Conservation (phyloP, 1,140 invertebrate genomes). For the Drosophila albomicans region DNA sequence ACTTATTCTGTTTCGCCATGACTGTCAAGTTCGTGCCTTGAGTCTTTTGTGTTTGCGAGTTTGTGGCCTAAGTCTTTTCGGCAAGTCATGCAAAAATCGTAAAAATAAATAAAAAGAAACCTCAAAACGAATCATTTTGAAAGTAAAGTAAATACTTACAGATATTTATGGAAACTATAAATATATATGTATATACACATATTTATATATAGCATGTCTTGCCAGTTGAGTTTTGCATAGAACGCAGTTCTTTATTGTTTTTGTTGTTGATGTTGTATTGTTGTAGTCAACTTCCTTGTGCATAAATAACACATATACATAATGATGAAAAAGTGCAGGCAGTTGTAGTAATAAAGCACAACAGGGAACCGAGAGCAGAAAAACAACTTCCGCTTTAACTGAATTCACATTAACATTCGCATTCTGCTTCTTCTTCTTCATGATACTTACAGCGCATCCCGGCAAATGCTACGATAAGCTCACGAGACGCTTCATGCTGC, state of each 20-base stretch:
- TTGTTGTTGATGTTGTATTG: too few species aligned
- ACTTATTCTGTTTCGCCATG: slow-evolving; percentile 51
- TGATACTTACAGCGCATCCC: slow-evolving; percentile 65
- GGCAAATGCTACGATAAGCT: slow-evolving; percentile 84
- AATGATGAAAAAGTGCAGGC: slow-evolving; percentile 43
- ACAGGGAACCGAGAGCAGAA: slow-evolving; percentile 39
- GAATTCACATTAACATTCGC: slow-evolving; percentile 42
- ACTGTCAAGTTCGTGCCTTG: slow-evolving; percentile 71
- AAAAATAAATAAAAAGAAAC: neutral
- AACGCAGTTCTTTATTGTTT: neutral
- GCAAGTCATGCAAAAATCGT: slow-evolving; percentile 14
- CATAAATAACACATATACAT: slow-evolving; percentile 50
- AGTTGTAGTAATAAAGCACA: slow-evolving; percentile 45
- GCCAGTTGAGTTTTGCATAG: slow-evolving; percentile 28
- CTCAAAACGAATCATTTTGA: slow-evolving; percentile 14
- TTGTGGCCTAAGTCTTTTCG: slow-evolving; percentile 47
- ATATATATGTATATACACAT: neutral
- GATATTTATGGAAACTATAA: slow-evolving; percentile 22
- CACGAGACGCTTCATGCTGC: slow-evolving; percentile 77
- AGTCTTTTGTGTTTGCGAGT: slow-evolving; percentile 53
- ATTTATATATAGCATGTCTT: slow-evolving; percentile 1
- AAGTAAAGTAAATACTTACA: slow-evolving; percentile 26
- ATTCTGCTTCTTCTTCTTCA: slow-evolving; percentile 3
- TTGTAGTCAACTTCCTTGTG: slow-evolving; percentile 39
- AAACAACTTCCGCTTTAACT: slow-evolving; percentile 77